Evolutionary conservation across 2,888 invertebrate species (phyloP), one percentile per base, ranked within the genome.

Genomic region (Myopa testacea): DNA sequence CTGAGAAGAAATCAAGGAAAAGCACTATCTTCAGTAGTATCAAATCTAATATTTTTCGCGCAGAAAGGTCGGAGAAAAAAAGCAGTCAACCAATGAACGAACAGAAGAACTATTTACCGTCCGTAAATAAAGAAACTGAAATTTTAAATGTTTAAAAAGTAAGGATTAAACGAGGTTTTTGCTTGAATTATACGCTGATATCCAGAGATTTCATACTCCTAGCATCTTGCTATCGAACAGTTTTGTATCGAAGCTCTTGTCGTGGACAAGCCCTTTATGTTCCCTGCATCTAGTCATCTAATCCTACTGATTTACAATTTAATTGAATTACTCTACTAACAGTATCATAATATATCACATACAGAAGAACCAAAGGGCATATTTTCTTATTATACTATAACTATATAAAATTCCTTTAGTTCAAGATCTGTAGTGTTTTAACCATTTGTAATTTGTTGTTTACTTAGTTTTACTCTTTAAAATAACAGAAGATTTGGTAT

Each of bases 21-120:
- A 81, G 85, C 26, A 80, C 82, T 77, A 80, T 85, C 68, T 85
- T 86, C 80, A 84, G 84, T 81, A 81, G 82, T 68, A 78, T 86
- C 77, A 85, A 84, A 84, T 81, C 82, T 76, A 86, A 85, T 81
- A 81, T 86, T 50, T 81, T 84, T 78, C 85, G 85, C 75, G 71
- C 62, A 70, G 67, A 74, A 70, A 65, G 55, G 75, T 45, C 45
- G 4, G 34, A 65, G 34, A 62, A 8, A 12, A 65, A 37, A 26
- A 65, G 14, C 34, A 34, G 16, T 7, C 71, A 6, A 60, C 3
- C 62, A 19, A 37, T 38, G 2, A 34, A 65, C 12, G 37, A 65
- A 37, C 10, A 38, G 4, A 38, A 7, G 34, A 10, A 65, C 34
- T 16, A 10, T 34, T 5, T 65, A 14, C 12, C 34, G 4, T 63